Evolutionary conservation across 2,888 invertebrate genomes (phyloP), one percentile per base, ranked within the genome.

Genomic region (Hypsopygia costalis): DNA sequence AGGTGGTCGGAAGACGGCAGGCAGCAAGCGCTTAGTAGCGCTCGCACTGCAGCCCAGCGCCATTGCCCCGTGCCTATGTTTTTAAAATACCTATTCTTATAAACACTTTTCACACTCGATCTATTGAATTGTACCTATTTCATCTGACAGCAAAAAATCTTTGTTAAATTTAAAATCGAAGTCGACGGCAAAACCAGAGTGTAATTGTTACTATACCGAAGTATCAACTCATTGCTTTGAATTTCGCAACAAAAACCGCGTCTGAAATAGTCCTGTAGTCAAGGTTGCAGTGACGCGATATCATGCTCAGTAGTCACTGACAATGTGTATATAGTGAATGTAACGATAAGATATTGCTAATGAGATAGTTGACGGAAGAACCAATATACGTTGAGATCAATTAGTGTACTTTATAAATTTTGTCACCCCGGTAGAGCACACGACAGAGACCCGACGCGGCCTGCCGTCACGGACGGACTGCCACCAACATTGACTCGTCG

Each of bases 391-490:
- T 28, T 41, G 31, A 44, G 39, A 16, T 16, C 16, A 16, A 51
- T 43, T 37, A 44, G 36, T 42, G 10, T 11, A 32, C 12, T 1
- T n/a, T 21, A 27, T 36, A 2, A 29, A 10, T 16, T 29, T 10
- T 28, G 16, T 36, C 36, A 36, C 29, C n/a, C 8, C n/a, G n/a
- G 22, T 8, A 11, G 16, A 37, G 48, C 53, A 60, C 59, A 52
- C 47, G 46, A 53, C 52, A 62, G 65, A 62, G 68, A 69, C 61
- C 77, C 77, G 69, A 43, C 76, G 69, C 75, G 74, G 57, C 51
- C 77, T 73, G 63, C 68, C 77, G 70, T 72, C 79, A 78, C 77
- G 73, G 60, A 62, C 62, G 58, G 55, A 87, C 86, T 87, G 82
- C 64, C 74, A 69, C 61, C 58, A 47, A 49, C n/a, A n/a, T n/a